Conservation (phyloP, 2,113 vertebrate genomes). For the Platysteira castanea region DNA sequence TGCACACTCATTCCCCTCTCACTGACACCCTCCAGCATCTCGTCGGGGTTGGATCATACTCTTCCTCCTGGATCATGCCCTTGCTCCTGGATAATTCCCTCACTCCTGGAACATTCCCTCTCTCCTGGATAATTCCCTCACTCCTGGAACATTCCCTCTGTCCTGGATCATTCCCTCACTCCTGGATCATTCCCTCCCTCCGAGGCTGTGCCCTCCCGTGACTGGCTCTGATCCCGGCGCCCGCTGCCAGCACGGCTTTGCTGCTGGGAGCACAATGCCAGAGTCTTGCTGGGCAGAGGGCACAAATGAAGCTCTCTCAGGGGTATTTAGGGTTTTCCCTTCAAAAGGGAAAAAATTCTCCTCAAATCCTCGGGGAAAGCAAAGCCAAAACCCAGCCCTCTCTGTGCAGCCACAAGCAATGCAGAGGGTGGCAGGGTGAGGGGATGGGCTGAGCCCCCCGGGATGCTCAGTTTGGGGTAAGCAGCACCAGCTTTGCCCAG, state of each 20-base stretch:
- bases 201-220: not conserved
- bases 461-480: not conserved
- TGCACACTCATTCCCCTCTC: not conserved
- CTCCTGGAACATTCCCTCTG: rapidly evolving
- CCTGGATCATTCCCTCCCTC: not conserved
- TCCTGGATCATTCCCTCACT: not conserved
- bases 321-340: not conserved
- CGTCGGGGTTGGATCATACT: rapidly evolving
- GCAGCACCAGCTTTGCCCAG: not conserved
- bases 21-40: not conserved
- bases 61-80: not conserved
- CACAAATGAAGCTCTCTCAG: not conserved
- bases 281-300: not conserved
- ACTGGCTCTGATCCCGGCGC: rapidly evolving
- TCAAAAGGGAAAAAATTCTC: not conserved
- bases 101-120: not conserved
- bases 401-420: rapidly evolving
- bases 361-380: not conserved
- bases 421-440: rapidly evolving
- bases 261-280: rapidly evolving
- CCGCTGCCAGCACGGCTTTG: not conserved
- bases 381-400: not conserved
- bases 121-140: not conserved
- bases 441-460: not conserved
- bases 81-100: not conserved